Evolutionary conservation across 2,797 vertebrate species (phyloP).

Genomic region (Cacajao melanocephalus): DNA sequence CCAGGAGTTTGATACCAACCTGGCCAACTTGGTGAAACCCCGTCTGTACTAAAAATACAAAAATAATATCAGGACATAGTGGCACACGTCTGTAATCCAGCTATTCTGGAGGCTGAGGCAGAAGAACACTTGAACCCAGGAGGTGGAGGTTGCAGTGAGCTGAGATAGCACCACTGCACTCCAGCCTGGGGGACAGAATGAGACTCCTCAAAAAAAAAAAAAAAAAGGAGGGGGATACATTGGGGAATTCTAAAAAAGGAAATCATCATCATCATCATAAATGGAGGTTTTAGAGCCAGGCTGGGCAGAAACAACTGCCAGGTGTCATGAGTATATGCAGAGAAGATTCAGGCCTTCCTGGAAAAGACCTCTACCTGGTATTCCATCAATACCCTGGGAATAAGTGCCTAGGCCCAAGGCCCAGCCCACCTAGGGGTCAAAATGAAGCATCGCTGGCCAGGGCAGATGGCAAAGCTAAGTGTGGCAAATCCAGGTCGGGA

Average conservation of each 20-base stretch:
- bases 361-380: neutral
- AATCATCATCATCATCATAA: neutral
- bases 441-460: neutral
- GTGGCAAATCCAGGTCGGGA: neutral
- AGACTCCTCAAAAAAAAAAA: neutral
- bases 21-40: neutral
- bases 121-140: neutral
- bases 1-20: neutral
- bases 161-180: neutral
- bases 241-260: neutral
- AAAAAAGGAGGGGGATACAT: rapidly evolving
- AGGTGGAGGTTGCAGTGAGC: neutral
- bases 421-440: neutral
- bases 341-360: neutral
- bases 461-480: neutral
- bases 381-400: neutral
- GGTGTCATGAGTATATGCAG: neutral
- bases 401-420: neutral
- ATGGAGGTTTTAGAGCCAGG: neutral
- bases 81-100: neutral
- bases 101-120: neutral
- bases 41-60: neutral
- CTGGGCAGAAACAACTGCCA: neutral
- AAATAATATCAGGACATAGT: neutral
- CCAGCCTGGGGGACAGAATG: neutral